A percentile compares a stretch with the other conserved stretches of the same genome.
These are phyloP conservation scores for Siphlonurus alternatus DNA, from an alignment of 2,888 invertebrate species.

Conservation along the genomic window DNA sequence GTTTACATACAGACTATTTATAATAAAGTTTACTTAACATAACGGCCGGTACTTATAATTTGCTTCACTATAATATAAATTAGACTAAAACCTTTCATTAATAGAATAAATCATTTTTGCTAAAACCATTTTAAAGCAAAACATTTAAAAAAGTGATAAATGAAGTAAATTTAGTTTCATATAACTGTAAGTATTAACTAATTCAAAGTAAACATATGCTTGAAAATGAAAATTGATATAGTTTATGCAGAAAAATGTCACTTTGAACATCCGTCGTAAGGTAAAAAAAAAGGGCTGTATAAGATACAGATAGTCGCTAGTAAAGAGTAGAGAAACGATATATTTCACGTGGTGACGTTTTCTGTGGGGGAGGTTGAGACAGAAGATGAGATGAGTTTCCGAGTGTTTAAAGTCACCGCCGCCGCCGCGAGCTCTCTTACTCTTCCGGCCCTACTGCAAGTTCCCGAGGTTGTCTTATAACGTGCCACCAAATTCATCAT, in stretches of 20 bases:
- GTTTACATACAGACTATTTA: too few species aligned
- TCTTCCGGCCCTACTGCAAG: neutral
- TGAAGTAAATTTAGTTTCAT: too few species aligned
- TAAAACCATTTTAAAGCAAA: too few species aligned
- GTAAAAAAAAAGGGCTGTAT: neutral
- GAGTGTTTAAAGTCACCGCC: neutral
- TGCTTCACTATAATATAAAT: too few species aligned
- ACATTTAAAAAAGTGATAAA: too few species aligned
- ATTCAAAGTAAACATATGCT: too few species aligned
- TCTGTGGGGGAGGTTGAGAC: neutral
- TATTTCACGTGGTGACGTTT: neutral
- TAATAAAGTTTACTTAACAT: too few species aligned
- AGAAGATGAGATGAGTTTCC: neutral
- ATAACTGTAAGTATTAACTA: too few species aligned
- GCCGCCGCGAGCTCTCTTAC: neutral
- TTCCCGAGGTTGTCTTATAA: neutral
- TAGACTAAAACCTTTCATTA: too few species aligned
- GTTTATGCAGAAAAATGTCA: neutral
- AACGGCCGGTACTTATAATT: too few species aligned
- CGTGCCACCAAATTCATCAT: neutral
- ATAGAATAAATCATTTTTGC: too few species aligned
- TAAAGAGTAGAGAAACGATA: neutral
- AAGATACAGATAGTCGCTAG: neutral
- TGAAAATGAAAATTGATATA: neutral
- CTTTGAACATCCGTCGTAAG: neutral